phyloP scores from a whole-genome alignment of 2,888 invertebrate species.

The Ctenicera cuprea region DNA sequence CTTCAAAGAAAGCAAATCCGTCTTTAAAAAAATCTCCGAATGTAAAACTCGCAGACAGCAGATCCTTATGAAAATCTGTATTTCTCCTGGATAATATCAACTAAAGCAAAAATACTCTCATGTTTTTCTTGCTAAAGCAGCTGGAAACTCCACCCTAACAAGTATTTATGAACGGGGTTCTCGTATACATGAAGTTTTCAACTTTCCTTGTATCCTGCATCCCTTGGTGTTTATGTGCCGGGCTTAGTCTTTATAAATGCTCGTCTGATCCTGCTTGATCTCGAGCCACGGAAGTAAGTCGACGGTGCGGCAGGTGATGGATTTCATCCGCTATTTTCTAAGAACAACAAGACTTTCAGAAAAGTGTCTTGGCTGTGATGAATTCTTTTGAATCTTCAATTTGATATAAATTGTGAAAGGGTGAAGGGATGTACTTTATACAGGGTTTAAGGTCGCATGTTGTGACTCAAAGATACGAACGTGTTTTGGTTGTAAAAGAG shows the following conservation, averaged over 20 bases:
- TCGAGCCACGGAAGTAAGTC: conserved; percentile 29
- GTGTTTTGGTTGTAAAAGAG: too few relatives aligned
- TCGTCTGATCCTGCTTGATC: conserved; percentile 39
- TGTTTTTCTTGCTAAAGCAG: conserved; percentile 28
- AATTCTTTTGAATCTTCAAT: conserved; percentile 10
- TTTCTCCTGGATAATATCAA: conserved; percentile 20
- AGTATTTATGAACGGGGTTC: conserved; percentile 31
- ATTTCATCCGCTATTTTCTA: conserved; percentile 38
- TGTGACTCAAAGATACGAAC: too few relatives aligned
- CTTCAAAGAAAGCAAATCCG: background rate
- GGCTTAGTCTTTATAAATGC: conserved; percentile 45
- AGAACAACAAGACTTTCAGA: conserved; percentile 12
- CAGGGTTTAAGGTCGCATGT: too few relatives aligned
- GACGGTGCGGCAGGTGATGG: conserved; percentile 37
- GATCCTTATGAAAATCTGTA: conserved; percentile 4
- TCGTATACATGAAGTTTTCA: conserved; percentile 32
- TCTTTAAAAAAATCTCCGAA: conserved; percentile 5
- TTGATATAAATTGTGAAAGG: background rate
- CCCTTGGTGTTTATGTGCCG: conserved; percentile 43
- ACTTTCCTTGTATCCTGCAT: conserved; percentile 36
- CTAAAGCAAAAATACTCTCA: conserved; percentile 12
- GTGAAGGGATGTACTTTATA: background rate
- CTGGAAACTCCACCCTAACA: conserved; percentile 28
- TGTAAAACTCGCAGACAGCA: background rate
- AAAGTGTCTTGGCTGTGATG: conserved; percentile 30